These are phyloP conservation scores for Acanthaster planci DNA, from an alignment of 35 echinoderm and acorn worm species.

Conservation along the genomic window DNA sequence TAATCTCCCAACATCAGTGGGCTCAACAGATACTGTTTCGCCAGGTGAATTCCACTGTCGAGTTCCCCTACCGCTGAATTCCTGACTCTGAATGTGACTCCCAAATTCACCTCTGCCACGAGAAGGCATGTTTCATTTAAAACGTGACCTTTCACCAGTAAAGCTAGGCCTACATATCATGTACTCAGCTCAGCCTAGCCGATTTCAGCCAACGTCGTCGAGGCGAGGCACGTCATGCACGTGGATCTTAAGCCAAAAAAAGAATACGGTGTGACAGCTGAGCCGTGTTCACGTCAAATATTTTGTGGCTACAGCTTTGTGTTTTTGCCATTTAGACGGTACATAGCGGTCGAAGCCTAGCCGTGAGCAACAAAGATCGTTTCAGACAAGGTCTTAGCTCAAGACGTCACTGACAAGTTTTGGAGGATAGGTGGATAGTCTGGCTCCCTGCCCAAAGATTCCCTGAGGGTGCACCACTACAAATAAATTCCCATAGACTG, in stretches of 20 bases:
- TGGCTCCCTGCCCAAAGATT: too few relatives aligned
- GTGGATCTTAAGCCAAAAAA: neutral
- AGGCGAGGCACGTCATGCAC: neutral
- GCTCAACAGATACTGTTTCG: neutral
- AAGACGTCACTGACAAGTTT: too few relatives aligned
- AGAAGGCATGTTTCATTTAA: neutral
- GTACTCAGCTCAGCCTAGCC: neutral
- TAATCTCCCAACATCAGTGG: neutral
- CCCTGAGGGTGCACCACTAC: too few relatives aligned
- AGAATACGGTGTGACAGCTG: neutral
- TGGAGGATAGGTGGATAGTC: too few relatives aligned
- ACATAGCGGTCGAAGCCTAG: too few relatives aligned
- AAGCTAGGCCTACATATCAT: neutral
- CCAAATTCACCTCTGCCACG: neutral
- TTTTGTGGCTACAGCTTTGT: too few relatives aligned
- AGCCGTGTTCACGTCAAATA: neutral
- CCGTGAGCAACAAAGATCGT: too few relatives aligned
- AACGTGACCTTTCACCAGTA: neutral
- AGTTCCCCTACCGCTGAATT: neutral
- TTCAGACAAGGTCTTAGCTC: too few relatives aligned
- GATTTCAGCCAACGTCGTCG: neutral
- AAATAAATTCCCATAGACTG: too few relatives aligned
- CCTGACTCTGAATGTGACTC: conserved; percentile 3
- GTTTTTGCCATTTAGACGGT: too few relatives aligned
- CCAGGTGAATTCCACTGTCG: neutral